Evolutionary conservation across 2,797 vertebrate genomes (phyloP).

Genomic region (Lepilemur septentrionalis): DNA sequence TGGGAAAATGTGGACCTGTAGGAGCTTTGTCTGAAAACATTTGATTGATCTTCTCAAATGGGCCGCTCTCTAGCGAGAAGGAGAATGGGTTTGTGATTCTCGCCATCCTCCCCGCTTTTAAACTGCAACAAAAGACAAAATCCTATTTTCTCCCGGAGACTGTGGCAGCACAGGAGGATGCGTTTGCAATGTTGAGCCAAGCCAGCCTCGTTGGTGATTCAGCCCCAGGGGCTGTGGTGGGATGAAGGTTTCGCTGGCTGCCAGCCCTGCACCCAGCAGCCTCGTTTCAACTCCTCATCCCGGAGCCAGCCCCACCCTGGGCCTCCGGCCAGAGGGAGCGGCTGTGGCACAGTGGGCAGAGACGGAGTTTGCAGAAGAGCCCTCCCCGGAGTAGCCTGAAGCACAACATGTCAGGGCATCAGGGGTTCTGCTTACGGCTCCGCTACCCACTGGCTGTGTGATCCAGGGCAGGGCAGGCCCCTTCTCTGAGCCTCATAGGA

Average conservation of each 20-base stretch:
- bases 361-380: neutral
- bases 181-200: neutral
- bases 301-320: neutral
- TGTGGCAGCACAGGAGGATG: neutral
- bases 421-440: neutral
- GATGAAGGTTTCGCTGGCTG: rapidly evolving
- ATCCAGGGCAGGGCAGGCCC: neutral
- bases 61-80: rapidly evolving
- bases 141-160: constrained; percentile 16
- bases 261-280: neutral
- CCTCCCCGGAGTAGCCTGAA: neutral
- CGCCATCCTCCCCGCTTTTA: neutral
- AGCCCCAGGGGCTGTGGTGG: neutral
- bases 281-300: neutral
- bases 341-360: neutral
- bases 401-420: neutral
- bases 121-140: constrained; percentile 43
- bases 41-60: constrained; percentile 27
- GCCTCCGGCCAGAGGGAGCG: neutral
- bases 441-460: neutral
- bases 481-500: neutral
- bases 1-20: neutral
- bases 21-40: neutral
- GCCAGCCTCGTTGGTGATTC: neutral
- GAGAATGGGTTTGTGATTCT: neutral